A percentile compares a stretch with the other conserved stretches of the same genome.
Conservation (phyloP, 1,140 invertebrate species). For the Ceratoteleas bidentatus region DNA sequence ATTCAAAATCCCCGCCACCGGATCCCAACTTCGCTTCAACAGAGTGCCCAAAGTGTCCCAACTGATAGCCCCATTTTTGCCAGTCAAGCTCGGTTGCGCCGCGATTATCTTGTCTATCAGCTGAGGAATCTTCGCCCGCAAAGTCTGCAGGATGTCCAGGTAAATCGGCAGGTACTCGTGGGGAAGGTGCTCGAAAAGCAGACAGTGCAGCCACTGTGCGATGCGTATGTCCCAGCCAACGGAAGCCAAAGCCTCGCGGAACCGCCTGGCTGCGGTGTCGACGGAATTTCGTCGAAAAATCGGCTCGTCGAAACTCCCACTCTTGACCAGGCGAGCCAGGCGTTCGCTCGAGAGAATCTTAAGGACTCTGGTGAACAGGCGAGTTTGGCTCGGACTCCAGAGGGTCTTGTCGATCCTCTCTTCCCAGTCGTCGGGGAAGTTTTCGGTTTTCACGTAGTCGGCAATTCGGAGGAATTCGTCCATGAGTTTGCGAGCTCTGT, state of each 20-base stretch:
- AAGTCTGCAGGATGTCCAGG: slow-evolving; percentile 89
- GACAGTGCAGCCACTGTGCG: slow-evolving; percentile 89
- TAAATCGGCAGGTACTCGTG: slow-evolving; percentile 87
- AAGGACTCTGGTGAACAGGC: slow-evolving; percentile 86
- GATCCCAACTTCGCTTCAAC: slow-evolving; percentile 90
- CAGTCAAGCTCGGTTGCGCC: slow-evolving; percentile 78
- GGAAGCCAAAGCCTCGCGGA: slow-evolving; percentile 86
- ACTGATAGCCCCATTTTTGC: slow-evolving; percentile 76
- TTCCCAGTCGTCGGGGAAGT: slow-evolving; percentile 86
- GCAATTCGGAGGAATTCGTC: slow-evolving; percentile 87
- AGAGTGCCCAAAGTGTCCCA: slow-evolving; percentile 85
- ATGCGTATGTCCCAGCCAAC: slow-evolving; percentile 87
- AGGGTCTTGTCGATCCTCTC: slow-evolving; percentile 84
- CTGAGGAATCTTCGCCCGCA: slow-evolving; percentile 88
- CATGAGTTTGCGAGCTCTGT: slow-evolving; percentile 85
- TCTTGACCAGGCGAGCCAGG: slow-evolving; percentile 85
- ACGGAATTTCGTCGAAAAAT: slow-evolving; percentile 86
- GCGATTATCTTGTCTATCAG: slow-evolving; percentile 89
- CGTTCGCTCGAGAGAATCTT: slow-evolving; percentile 88
- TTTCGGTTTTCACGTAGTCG: slow-evolving; percentile 84
- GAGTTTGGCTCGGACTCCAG: slow-evolving; percentile 86
- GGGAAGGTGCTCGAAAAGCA: slow-evolving; percentile 87
- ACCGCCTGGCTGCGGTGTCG: slow-evolving; percentile 86
- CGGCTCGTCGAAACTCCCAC: slow-evolving; percentile 83
- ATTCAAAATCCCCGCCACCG: slow-evolving; percentile 82